Base-by-base conservation (phyloP, 2,113 vertebrate genomes). In the Danio rerio region DNA sequence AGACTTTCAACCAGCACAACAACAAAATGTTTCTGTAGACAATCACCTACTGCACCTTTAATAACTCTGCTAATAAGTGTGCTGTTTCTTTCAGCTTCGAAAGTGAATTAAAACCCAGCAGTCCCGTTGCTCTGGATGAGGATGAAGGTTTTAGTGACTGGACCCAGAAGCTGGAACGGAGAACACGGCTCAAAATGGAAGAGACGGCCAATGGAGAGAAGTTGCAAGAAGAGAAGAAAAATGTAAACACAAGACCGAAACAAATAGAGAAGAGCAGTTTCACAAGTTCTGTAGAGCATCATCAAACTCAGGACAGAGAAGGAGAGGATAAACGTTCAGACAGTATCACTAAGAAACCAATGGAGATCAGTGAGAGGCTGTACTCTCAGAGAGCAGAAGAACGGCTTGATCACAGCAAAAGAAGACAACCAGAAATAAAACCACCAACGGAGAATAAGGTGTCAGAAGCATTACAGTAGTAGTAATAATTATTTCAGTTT, bases 101-200 rank as follows among this genome's bases (percentile, higher is more conserved):
- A 40, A 70, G 71, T 0, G 78, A 75, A 13, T 81, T 89, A 13
- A 96, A 96, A 88, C 90, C 95, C 4, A 88, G 88, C 0, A 83
- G 90, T 74, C 86, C 89, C 2, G 91, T 86, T 0, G 93, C 94
- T 49, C 85, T 93, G 86, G 98, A 98, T 8, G 98, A 98, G 72
- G 97, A 99, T 1, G 98, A 99, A 80, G 97, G 98, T 7, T 99
- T 99, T 86, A 94, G 96, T 0, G 97, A 98, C 89, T 98, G 97
- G 97, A 95, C 96, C 43, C 98, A 96, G 84, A 96, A 93, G 59
- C 66, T 94, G 0, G 95, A 96, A 86, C 94, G 84, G 77, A 89
- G 74, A 81, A 93, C 87, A 59, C 94, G 90, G 83, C 91, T 87
- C 3, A 86, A 88, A 84, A 93, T 85, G 69, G 63, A 66, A 0